phyloP scores from a whole-genome alignment of 2,888 invertebrate genomes.

The Pammene aurita region DNA sequence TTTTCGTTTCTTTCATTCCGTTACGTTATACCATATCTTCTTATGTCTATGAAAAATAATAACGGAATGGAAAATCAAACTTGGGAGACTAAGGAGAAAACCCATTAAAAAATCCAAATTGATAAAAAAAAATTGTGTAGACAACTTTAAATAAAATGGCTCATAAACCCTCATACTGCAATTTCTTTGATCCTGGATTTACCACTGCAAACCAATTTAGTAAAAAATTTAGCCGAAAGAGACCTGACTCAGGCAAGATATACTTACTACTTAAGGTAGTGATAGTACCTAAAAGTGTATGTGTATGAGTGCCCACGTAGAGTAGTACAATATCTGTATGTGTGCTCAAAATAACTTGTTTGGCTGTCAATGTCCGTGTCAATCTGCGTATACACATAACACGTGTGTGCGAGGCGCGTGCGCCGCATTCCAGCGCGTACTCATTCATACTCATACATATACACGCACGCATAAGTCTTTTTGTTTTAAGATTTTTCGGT shows the following conservation, averaged over 20 bases:
- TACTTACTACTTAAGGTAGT: slow-evolving; percentile 50
- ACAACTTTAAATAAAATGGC: no score
- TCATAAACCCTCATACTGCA: no score
- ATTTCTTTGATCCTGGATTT: no score
- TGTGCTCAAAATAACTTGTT: slow-evolving; percentile 65
- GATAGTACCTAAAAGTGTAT: slow-evolving; percentile 53
- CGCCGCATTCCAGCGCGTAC: slow-evolving; percentile 76
- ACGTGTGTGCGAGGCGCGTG: slow-evolving; percentile 61
- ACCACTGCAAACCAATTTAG: no score
- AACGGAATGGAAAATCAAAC: no score
- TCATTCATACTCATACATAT: slow-evolving; percentile 71
- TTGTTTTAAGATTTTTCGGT: slow-evolving; percentile 10
- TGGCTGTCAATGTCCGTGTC: slow-evolving; percentile 57
- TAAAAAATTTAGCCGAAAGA: not conserved
- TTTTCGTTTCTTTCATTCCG: no score
- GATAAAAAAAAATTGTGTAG: no score
- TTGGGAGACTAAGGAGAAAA: no score
- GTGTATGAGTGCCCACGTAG: slow-evolving; percentile 56
- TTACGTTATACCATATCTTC: no score
- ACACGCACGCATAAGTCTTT: slow-evolving; percentile 45
- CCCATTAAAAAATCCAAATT: no score
- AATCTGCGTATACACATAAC: slow-evolving; percentile 45
- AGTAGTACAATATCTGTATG: slow-evolving; percentile 46
- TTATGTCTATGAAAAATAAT: no score
- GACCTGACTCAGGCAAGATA: not conserved